Base-by-base conservation (phyloP, 2,797 vertebrate genomes). In the Myiotriccus ornatus region DNA sequence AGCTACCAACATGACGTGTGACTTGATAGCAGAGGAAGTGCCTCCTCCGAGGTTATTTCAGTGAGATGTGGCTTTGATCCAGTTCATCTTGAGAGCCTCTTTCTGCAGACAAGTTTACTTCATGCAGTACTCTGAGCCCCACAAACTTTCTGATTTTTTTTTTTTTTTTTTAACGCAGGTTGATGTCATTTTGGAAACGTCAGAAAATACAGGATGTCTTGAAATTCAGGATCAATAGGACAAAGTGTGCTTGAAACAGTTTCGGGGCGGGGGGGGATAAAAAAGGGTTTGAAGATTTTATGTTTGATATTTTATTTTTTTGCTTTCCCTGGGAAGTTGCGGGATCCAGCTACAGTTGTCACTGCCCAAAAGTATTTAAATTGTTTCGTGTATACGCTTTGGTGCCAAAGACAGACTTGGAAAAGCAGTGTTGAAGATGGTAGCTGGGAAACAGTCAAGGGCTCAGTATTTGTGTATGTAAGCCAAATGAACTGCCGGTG, bases 1-100 rank as follows among this genome's bases (percentile, higher is more conserved):
- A 70, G 18, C 23, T 94, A 71, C 44, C 63, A 68, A 30, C 11
- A 3, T 0, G 5, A 60, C 9, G 14, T 50, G 37, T 0, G 1
- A n/a, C n/a, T 41, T 32, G 44, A 41, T 14, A 75, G 39, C 37
- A 28, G 57, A 76, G 68, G 44, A 68, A 60, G 37, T 39, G 10
- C 14, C 12, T 68, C 19, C 27, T 69, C 34, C 56, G 68, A 76
- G 27, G 24, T 56, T 89, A 27, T 30, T 47, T n/a, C n/a, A 20
- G 34, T 59, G 47, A 75, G 15, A 41, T 41, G 12, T 4, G 4
- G 9, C 46, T 71, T 75, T 74, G 30, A 43, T 76, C 28, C 27
- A 60, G 44, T 32, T 86, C 69, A 77, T 20, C 10, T 8, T 47
- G 19, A 44, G 37, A 83, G 18, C 20, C 17, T 2, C 1, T 49